Conservation (phyloP, 2,113 vertebrate species). For the Picathartes gymnocephalus region DNA sequence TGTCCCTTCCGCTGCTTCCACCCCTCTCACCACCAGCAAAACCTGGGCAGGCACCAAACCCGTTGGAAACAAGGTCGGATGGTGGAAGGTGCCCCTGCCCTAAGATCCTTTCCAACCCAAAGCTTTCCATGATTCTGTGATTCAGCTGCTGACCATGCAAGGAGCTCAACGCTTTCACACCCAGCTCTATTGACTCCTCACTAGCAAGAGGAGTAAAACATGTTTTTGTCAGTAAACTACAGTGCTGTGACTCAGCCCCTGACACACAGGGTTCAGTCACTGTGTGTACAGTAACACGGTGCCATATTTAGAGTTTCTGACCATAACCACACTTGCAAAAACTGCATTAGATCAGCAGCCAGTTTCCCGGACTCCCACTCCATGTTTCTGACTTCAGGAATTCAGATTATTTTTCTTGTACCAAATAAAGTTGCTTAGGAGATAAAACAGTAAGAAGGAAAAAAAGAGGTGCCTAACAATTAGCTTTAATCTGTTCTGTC, state of each 20-base stretch:
- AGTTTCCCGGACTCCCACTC: conserved; percentile 53
- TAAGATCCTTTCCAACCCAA: background rate
- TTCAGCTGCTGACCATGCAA: background rate
- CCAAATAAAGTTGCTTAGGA: conserved; percentile 59
- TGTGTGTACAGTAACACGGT: conserved; percentile 45
- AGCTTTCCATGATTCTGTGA: background rate
- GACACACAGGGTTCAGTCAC: conserved; percentile 48
- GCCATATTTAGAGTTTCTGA: conserved; percentile 63
- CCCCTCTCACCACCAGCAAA: background rate
- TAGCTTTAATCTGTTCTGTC: background rate
- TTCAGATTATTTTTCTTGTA: conserved; percentile 52
- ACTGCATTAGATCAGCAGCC: conserved; percentile 61
- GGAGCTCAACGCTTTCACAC: background rate
- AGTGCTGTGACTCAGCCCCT: conserved; percentile 52
- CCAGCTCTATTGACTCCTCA: background rate
- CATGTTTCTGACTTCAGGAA: conserved; percentile 56
- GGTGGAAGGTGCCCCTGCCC: background rate
- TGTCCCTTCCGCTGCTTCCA: background rate
- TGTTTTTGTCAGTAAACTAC: conserved; percentile 52
- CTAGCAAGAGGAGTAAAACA: conserved; percentile 8
- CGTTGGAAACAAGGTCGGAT: fast-evolving
- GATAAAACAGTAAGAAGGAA: conserved; percentile 8
- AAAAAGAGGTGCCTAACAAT: conserved; percentile 30
- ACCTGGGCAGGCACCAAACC: background rate
- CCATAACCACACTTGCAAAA: conserved; percentile 59